Conservation (phyloP, 1,140 invertebrate species). For the Metaphire vulgaris region DNA sequence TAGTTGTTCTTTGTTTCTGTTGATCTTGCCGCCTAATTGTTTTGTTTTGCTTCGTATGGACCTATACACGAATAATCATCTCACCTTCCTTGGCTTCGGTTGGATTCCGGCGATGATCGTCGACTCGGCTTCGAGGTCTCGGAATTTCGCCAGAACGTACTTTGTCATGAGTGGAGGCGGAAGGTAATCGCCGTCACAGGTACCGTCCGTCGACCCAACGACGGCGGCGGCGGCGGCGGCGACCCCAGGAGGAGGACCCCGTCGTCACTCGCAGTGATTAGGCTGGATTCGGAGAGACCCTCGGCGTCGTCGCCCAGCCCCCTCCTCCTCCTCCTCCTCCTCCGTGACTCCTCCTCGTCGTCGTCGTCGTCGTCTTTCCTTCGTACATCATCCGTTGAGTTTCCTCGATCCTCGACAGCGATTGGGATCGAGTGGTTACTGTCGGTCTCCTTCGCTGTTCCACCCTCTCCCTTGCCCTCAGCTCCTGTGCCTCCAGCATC, state of each 20-base stretch:
- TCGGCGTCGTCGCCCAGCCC: neutral
- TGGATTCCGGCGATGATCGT: neutral
- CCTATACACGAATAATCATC: too few relatives aligned
- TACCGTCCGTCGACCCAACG: too few relatives aligned
- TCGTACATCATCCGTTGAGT: neutral
- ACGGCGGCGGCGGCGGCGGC: too few relatives aligned
- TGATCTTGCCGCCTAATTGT: too few relatives aligned
- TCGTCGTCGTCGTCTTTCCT: too few relatives aligned
- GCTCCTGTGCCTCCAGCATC: neutral
- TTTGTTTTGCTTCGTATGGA: too few relatives aligned
- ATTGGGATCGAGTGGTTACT: neutral
- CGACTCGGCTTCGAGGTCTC: constrained; percentile 15
- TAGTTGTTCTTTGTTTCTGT: too few relatives aligned
- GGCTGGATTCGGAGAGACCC: neutral
- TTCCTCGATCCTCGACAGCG: constrained; percentile 11
- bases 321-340: too few relatives aligned
- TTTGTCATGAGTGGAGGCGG: constrained; percentile 16
- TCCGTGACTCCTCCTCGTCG: too few relatives aligned
- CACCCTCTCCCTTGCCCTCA: neutral
- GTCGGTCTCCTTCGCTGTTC: neutral
- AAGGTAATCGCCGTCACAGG: constrained; percentile 17
- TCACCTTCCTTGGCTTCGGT: neutral
- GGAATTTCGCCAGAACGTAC: constrained; percentile 26
- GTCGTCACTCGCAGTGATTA: neutral
- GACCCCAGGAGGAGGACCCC: too few relatives aligned